Evolutionary conservation across 1,140 invertebrate species (phyloP), one percentile per base, ranked within the genome.

Genomic region (Diorhabda sublineata): DNA sequence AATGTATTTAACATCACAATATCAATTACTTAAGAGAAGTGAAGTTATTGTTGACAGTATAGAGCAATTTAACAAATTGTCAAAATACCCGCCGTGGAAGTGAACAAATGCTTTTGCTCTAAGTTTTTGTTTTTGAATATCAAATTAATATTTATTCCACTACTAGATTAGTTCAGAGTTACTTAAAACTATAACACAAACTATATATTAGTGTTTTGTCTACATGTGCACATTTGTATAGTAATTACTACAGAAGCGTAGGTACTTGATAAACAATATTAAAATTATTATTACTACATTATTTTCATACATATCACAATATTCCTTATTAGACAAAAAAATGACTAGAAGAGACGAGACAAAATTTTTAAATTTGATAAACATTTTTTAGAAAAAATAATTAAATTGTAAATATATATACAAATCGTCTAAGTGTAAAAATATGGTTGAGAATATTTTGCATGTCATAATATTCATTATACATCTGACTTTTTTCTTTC

Each of bases 141-240:
- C 26, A 26, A 26, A 1, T 26, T 26, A 26, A 26, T 26, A 26
- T 0, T 8, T 52, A 52, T 52, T 52, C n/a, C 47, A 52, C 47
- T 52, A 52, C 4, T n/a, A 62, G 52, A 60, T 42, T 9, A 68
- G 43, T 68, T 68, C 42, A 58, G 42, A 47, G 41, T 70, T 62
- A 2, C 45, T 67, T 67, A 26, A 26, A 6, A 42, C 65, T 70
- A 64, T 67, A 70, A 70, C 57, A 67, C 45, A 45, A 5, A 57
- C 58, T 61, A 43, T 56, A 69, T 47, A 61, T 58, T 58, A 67
- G 73, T 74, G 70, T 68, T 57, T 72, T 72, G 73, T 74, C 71
- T 74, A 74, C 73, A 74, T 74, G 73, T 74, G 73, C 71, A 71
- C 67, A 63, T 44, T 47, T n/a, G 9, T 67, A 42, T 61, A 42